A percentile compares a stretch with the other conserved stretches of the same genome.
These are phyloP conservation scores for Malacoraja senta DNA, from an alignment of 2,797 vertebrate genomes.

Conservation along the genomic window DNA sequence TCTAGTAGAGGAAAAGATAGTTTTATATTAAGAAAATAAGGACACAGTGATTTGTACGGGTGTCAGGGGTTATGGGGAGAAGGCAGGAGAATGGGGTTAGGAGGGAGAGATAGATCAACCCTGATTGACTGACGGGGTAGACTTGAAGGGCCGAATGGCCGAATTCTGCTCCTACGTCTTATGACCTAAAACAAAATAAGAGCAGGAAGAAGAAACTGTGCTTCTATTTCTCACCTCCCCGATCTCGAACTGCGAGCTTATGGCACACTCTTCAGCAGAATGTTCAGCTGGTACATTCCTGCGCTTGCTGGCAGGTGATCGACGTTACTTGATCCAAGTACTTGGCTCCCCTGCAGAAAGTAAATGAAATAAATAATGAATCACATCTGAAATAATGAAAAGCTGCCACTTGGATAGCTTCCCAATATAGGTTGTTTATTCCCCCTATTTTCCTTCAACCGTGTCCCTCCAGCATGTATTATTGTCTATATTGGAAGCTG, in stretches of 20 bases:
- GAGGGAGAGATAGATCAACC: no score
- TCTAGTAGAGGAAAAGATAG: not conserved
- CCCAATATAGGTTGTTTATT: not conserved
- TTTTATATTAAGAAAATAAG: not conserved
- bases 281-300: slow-evolving; percentile 86
- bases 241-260: slow-evolving; percentile 84
- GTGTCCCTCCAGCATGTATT: not conserved
- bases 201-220: not conserved
- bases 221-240: slow-evolving; percentile 69
- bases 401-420: not conserved
- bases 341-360: slow-evolving; percentile 67
- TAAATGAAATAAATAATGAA: slow-evolving; percentile 39
- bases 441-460: not conserved
- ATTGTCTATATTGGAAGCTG: not conserved
- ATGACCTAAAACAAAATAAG: no score
- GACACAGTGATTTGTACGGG: no score
- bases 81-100: no score
- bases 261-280: slow-evolving; percentile 81
- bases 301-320: slow-evolving; percentile 62
- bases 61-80: no score
- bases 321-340: slow-evolving; percentile 72
- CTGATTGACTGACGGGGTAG: no score
- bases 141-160: no score
- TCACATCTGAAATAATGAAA: not conserved
- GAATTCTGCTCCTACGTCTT: no score